Evolutionary conservation across 30 jellyfish, hydroid and myxozoan species (phyloP), one percentile per base, ranked within the genome.

Genomic region (Hydractinia echinata): DNA sequence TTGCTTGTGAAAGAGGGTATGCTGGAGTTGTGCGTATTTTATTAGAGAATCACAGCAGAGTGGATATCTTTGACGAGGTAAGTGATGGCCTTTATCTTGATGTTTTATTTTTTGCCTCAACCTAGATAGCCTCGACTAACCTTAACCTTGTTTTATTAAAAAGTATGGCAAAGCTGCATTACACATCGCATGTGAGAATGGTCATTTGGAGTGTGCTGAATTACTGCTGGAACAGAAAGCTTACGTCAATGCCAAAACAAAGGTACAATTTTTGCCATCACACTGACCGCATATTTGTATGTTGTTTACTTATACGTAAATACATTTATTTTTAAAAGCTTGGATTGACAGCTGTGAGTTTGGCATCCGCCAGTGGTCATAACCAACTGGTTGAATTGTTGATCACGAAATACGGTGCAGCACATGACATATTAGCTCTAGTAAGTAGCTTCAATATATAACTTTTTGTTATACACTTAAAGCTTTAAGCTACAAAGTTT

Each of bases 51-150:
- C 89, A 84, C 66, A 96, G 96, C 5, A 79, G 97, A 51, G 66
- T 91, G 20, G 97, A 91, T 72, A 72, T 91, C 20, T 91, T 91
- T 74, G 97, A 91, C 60, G 97, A 91, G 95, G 97, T 91, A 66
- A 8, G 72, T 48, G 60, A 16, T 44, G 18, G 74, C 8, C 30
- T 30, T 30, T 30, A 58, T 58, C 19, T 58, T 58, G 3, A 58
- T n/a, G 48, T 18, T 16, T 70, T 70, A 9, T 67, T 67, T 67
- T 21, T 3, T 67, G 14, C 21, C 51, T 67, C 4, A 10, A 13
- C 50, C 78, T 19, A 8, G 1, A 30, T 52, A 15, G 10, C 60
- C 67, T n/a, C 2, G 5, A 44, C 60, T 21, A 16, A 0, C 4
- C 72, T 60, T 11, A 69, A 72, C 56, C 54, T 14, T 64, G 14